Conservation (phyloP, 1,140 invertebrate genomes). For the Drosophila saltans region DNA sequence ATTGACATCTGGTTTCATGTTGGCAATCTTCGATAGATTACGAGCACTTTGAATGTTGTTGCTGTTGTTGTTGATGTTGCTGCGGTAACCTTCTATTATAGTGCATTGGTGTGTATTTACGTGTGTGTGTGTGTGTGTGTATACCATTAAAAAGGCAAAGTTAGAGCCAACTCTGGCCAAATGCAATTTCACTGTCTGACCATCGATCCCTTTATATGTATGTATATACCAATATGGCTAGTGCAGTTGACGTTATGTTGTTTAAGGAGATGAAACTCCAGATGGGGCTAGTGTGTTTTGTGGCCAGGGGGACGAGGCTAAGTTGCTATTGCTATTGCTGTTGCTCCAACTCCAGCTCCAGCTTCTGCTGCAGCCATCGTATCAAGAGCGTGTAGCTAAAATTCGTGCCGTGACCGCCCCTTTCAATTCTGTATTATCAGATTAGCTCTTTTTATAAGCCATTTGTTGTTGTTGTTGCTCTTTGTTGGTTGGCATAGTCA, state of each 20-base stretch:
- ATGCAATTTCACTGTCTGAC: slow-evolving; percentile 75
- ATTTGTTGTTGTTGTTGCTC: slow-evolving; percentile 54
- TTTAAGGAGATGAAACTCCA: slow-evolving; percentile 28
- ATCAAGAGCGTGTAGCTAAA: slow-evolving; percentile 72
- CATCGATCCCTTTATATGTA: slow-evolving; percentile 58
- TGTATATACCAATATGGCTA: slow-evolving; percentile 49
- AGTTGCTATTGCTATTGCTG: slow-evolving; percentile 10
- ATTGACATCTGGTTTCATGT: slow-evolving; percentile 73
- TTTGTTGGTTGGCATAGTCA: neutral
- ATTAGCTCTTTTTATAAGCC: slow-evolving; percentile 76
- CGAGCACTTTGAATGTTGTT: slow-evolving; percentile 54
- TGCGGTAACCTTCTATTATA: slow-evolving; percentile 47
- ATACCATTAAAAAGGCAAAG: slow-evolving; percentile 28
- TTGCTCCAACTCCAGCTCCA: neutral
- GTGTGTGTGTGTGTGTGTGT: slow-evolving; percentile 1
- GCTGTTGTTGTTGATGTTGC: slow-evolving; percentile 25
- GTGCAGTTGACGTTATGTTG: slow-evolving; percentile 42
- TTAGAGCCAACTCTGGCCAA: slow-evolving; percentile 42
- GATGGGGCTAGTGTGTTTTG: slow-evolving; percentile 35
- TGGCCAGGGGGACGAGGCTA: slow-evolving; percentile 42
- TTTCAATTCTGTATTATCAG: slow-evolving; percentile 81
- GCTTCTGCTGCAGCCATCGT: slow-evolving; percentile 32
- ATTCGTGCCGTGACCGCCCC: slow-evolving; percentile 79
- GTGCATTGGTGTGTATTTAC: neutral
- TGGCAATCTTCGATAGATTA: slow-evolving; percentile 70